Conservation (phyloP, 2,888 invertebrate species). For the Sarcophaga carnaria region DNA sequence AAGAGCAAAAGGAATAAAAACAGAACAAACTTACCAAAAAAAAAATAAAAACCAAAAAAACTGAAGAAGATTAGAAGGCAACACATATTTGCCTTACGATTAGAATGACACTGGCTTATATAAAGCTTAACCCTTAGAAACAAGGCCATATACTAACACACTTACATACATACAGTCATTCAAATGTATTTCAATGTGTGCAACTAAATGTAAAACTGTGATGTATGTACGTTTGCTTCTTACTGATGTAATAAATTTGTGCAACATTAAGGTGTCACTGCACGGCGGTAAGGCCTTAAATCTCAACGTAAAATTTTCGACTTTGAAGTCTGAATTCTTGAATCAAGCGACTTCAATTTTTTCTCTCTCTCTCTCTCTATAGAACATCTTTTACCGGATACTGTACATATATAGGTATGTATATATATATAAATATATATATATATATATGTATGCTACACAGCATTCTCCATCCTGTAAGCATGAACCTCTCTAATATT, state of each 20-base stretch:
- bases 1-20: background rate
- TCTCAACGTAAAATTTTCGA: too few species aligned
- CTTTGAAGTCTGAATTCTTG: too few species aligned
- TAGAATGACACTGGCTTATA: conserved; percentile 67
- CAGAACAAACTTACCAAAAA: background rate
- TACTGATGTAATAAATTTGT: background rate
- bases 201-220: background rate
- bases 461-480: too few species aligned
- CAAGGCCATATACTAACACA: conserved; percentile 3
- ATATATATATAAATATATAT: too few species aligned
- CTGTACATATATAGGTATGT: too few species aligned
- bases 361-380: too few species aligned
- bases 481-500: too few species aligned
- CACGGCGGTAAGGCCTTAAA: too few species aligned
- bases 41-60: conserved; percentile 5
- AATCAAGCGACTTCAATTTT: too few species aligned
- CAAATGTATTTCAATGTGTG: background rate
- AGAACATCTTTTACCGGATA: too few species aligned
- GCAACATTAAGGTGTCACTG: background rate
- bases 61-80: conserved; percentile 63
- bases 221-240: background rate
- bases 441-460: too few species aligned
- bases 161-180: background rate
- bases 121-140: conserved; percentile 66
- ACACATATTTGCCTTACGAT: conserved; percentile 67